Evolutionary conservation across 2,888 invertebrate genomes (phyloP), one percentile per base, ranked within the genome.

Genomic region (Dolichopus griseipennis): DNA sequence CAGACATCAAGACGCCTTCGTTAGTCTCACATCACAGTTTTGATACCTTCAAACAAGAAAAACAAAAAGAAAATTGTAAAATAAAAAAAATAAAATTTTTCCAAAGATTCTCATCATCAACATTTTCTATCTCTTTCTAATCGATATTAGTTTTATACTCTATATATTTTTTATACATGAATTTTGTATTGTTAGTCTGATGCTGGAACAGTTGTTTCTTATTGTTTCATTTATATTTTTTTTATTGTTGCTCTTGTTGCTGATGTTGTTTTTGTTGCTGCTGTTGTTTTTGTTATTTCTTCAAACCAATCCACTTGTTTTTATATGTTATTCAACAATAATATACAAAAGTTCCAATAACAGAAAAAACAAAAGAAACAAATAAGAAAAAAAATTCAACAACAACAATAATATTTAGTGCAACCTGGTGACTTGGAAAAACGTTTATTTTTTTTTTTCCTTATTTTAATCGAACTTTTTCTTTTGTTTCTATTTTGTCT

Each of bases 21-120:
- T 52, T 52, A 52, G 52, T 52, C 15, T 52, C 52, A 52, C 52
- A 52, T 52, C 52, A 52, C 52, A 52, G 52, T 52, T 52, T 52
- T 52, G 52, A 52, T 52, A 52, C 52, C 18, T 52, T 52, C 15
- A 52, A 52, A 52, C 18, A 52, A 52, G 18, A 18, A 52, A 52
- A 52, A 52, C 9, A 15, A 52, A 12, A 52, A n/a, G n/a, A n/a
- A n/a, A n/a, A n/a, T n/a, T n/a, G n/a, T n/a, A n/a, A 52, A 52
- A 52, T 18, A 52, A 52, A 52, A 52, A 52, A 52, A 52, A 52
- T 8, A 12, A 12, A 15, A 12, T 41, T 41, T 41, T n/a, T n/a
- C n/a, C 15, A 52, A 12, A 2, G 52, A 52, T 52, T 52, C 52
- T 52, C 52, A 18, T 18, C 52, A 52, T 52, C 52, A 52, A 9